Evolutionary conservation across 2,888 invertebrate species (phyloP).

Genomic region (Smittia aterrima): DNA sequence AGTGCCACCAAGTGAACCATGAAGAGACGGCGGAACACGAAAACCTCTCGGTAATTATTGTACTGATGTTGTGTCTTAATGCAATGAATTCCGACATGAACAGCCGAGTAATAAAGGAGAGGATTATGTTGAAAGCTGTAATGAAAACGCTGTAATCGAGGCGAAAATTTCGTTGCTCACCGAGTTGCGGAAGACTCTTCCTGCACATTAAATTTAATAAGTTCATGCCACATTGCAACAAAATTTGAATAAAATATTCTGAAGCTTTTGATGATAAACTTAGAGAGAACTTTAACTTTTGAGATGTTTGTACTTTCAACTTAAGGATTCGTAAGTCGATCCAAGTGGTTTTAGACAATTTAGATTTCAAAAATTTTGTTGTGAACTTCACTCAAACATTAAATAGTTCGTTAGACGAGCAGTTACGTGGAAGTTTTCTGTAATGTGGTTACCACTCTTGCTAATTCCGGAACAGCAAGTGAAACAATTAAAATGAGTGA

Average conservation of each 20-base stretch:
- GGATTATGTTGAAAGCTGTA: constrained; percentile 18
- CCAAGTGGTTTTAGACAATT: not conserved
- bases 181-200: no score
- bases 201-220: not conserved
- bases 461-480: not conserved
- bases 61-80: constrained; percentile 22
- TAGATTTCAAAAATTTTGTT: no score
- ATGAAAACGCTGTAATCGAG: constrained; percentile 14
- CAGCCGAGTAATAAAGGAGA: constrained; percentile 17
- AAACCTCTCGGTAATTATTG: constrained; percentile 22
- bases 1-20: constrained; percentile 25
- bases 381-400: not conserved
- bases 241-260: not conserved
- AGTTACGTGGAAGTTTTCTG: constrained; percentile 1
- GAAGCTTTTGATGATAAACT: no score
- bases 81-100: not conserved
- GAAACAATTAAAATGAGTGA: not conserved
- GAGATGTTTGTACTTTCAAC: no score
- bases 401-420: not conserved
- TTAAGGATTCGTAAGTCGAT: not conserved
- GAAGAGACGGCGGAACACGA: constrained; percentile 19
- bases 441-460: not conserved
- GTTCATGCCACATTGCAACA: not conserved
- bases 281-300: no score
- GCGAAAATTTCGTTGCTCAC: no score